Evolutionary conservation across 2,888 invertebrate species (phyloP).

Genomic region (Fabriciana adippe): DNA sequence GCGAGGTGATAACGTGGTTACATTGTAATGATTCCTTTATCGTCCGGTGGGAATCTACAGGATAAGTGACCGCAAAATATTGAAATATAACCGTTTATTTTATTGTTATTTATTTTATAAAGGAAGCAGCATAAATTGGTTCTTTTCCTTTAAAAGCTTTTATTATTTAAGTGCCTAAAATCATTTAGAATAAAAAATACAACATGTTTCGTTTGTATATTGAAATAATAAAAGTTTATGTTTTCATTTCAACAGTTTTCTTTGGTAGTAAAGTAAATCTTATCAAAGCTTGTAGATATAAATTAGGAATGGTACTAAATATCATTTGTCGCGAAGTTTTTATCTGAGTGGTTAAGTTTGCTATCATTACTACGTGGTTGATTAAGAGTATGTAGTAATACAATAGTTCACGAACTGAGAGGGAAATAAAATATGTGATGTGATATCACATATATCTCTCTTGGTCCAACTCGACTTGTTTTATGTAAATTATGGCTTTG

Average conservation of each 20-base stretch:
- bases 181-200: not conserved
- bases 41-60: slow-evolving; percentile 34
- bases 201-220: not conserved
- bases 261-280: slow-evolving; percentile 23
- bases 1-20: slow-evolving; percentile 38
- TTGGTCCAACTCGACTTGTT: not conserved
- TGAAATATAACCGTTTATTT: slow-evolving; percentile 8
- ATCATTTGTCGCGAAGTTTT: too few relatives aligned
- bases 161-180: slow-evolving; percentile 3
- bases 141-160: too few relatives aligned
- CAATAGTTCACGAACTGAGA: too few relatives aligned
- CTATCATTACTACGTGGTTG: not conserved
- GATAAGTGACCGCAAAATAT: slow-evolving; percentile 33
- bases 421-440: too few relatives aligned
- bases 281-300: not conserved
- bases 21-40: slow-evolving; percentile 34
- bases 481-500: too few relatives aligned
- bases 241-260: slow-evolving; percentile 16
- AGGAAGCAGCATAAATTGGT: not conserved
- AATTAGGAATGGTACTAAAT: too few relatives aligned
- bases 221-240: slow-evolving; percentile 2
- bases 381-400: not conserved
- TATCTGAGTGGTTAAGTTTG: too few relatives aligned
- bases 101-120: slow-evolving; percentile 17
- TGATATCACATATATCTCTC: too few relatives aligned